phyloP scores from a whole-genome alignment of 2,113 vertebrate species.

The Tiliqua scincoides region DNA sequence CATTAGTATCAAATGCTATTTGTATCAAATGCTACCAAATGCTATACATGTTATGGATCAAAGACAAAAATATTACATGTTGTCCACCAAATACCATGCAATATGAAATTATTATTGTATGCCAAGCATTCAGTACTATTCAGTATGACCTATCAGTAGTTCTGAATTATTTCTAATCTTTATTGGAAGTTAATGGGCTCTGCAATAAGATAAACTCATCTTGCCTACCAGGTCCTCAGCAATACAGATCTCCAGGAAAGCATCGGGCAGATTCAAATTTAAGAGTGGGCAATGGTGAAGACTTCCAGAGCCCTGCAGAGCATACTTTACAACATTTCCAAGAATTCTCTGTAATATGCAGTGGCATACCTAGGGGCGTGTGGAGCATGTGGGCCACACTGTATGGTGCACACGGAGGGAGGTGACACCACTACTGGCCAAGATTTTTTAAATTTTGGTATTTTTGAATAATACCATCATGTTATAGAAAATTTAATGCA shows the following conservation, averaged over 20 bases:
- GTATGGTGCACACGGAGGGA: too few species aligned
- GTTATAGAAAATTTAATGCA: too few species aligned
- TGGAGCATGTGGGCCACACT: too few species aligned
- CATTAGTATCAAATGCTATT: too few species aligned
- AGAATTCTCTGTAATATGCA: too few species aligned
- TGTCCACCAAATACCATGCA: not conserved
- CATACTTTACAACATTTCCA: not conserved
- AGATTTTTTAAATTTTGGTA: too few species aligned
- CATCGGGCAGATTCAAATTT: not conserved
- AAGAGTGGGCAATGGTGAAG: not conserved
- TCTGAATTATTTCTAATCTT: not conserved
- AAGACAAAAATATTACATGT: not conserved
- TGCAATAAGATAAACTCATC: not conserved
- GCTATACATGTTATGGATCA: not conserved
- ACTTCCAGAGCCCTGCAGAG: not conserved
- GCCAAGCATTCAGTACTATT: not conserved
- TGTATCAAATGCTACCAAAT: not conserved
- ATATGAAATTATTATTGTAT: not conserved
- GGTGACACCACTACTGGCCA: too few species aligned
- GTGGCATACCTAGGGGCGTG: too few species aligned
- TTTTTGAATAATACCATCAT: too few species aligned
- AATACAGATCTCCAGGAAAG: not conserved
- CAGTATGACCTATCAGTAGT: not conserved
- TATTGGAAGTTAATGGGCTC: not conserved
- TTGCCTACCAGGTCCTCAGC: not conserved